Percentiles rank a stretch among this genome's conserved stretches.
These are phyloP conservation scores for Pachyuromys duprasi DNA, from an alignment of 2,797 vertebrate genomes.

Conservation along the genomic window DNA sequence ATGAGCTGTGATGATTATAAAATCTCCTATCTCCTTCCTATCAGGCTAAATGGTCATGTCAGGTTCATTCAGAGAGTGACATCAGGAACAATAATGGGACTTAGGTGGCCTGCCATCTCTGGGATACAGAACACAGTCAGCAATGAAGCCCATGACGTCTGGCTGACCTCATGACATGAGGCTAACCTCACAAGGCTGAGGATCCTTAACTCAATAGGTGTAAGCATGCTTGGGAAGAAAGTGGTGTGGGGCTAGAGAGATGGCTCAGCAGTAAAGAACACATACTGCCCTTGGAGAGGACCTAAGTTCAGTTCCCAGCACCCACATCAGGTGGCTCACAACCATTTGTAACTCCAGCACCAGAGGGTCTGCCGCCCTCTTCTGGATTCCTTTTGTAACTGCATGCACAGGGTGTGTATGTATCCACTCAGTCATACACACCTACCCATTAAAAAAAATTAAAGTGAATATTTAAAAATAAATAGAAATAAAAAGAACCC, in stretches of 20 bases:
- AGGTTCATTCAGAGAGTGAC: background rate
- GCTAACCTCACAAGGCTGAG: background rate
- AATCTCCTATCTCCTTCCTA: accelerated
- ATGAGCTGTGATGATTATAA: background rate
- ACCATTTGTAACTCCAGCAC: background rate
- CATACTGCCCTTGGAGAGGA: background rate
- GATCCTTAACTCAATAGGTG: background rate
- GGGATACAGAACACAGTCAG: background rate
- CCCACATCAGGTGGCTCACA: background rate
- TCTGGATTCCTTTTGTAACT: background rate
- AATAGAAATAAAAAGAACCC: background rate
- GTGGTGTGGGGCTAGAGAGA: background rate
- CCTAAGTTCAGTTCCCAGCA: background rate
- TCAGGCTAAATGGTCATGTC: background rate
- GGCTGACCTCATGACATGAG: background rate
- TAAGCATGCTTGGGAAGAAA: background rate
- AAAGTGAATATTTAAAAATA: background rate
- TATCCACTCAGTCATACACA: background rate
- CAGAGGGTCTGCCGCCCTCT: background rate
- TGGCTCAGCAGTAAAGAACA: background rate
- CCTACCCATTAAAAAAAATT: background rate
- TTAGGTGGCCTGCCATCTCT: background rate
- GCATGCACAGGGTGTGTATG: background rate
- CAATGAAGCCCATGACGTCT: accelerated
- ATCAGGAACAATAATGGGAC: background rate